These are phyloP conservation scores for Onthophagus sagittarius DNA, from an alignment of 2,888 invertebrate genomes.

Conservation along the genomic window DNA sequence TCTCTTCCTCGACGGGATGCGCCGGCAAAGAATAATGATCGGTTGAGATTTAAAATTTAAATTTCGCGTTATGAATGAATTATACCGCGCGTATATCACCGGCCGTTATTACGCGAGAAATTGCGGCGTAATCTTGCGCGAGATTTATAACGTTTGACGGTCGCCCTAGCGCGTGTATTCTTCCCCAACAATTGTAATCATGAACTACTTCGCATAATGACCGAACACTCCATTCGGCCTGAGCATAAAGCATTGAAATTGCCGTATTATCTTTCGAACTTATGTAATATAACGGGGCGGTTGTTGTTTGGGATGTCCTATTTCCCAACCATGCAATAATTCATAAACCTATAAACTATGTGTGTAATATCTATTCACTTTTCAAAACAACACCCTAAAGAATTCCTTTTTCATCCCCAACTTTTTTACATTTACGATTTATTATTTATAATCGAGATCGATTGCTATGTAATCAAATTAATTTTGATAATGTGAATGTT, in stretches of 20 bases:
- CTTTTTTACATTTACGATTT: too few species aligned
- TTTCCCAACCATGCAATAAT: background rate
- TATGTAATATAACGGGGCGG: background rate
- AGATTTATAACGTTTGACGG: constrained; percentile 5
- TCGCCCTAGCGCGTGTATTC: background rate
- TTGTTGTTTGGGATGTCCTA: background rate
- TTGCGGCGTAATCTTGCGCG: constrained; percentile 4
- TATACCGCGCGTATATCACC: constrained; percentile 6
- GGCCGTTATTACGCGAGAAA: constrained; percentile 9
- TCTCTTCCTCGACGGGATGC: background rate
- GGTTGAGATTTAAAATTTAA: constrained; percentile 14
- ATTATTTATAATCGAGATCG: too few species aligned
- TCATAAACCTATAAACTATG: background rate
- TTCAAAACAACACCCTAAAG: background rate
- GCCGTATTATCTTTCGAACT: background rate
- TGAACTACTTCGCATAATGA: background rate
- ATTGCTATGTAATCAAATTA: too few species aligned
- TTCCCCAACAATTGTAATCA: background rate
- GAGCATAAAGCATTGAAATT: background rate
- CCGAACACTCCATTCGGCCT: background rate
- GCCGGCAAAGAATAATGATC: background rate
- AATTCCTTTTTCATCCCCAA: too few species aligned
- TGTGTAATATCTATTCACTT: background rate
- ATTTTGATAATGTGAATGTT: background rate
- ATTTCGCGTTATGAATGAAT: constrained; percentile 16